Evolutionary conservation across 2,888 invertebrate genomes (phyloP), one percentile per base, ranked within the genome.

Genomic region (Ophion slaviceki): DNA sequence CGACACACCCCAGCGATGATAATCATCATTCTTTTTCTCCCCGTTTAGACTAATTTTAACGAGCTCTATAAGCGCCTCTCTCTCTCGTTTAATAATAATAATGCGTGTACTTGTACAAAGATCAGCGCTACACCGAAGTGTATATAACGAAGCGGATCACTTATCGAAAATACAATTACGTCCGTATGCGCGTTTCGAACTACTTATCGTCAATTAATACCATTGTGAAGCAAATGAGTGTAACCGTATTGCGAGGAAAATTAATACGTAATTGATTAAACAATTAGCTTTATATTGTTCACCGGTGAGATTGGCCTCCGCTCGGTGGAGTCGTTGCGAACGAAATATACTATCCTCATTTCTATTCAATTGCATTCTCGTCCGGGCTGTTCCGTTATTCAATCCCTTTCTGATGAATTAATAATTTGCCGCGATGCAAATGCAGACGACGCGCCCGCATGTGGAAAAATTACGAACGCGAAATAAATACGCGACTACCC

Each of bases 11-110:
- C 70, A 66, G 47, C 71, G 81, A 79, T 71, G 84, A 87, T 86
- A 84, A 87, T 67, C 70, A 86, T 86, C 86, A 64, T 72, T 71
- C 61, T 59, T 74, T 68, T 76, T 71, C 66, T 78, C 80, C 74
- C 66, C 85, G 77, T 82, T 87, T 80, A 70, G 81, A 86, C 87
- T 82, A 86, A 86, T 87, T 87, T 87, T 80, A 82, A 87, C 82
- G 77, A 80, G 82, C 82, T 47, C 57, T 64, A 57, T 67, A 82
- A 61, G 32, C 45, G n/a, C 28, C 1, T 40, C n/a, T n/a, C 75
- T 71, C 57, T 70, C 70, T 77, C 47, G 59, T 36, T 64, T 62
- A 77, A 53, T 70, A 76, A 68, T 66, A 53, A n/a, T 45, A 45
- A 20, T 57, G 17, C 40, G 59, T 79, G 20, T 64, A 57, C 14